Evolutionary conservation across 2,113 vertebrate genomes (phyloP).

Genomic region (Microcebus murinus): DNA sequence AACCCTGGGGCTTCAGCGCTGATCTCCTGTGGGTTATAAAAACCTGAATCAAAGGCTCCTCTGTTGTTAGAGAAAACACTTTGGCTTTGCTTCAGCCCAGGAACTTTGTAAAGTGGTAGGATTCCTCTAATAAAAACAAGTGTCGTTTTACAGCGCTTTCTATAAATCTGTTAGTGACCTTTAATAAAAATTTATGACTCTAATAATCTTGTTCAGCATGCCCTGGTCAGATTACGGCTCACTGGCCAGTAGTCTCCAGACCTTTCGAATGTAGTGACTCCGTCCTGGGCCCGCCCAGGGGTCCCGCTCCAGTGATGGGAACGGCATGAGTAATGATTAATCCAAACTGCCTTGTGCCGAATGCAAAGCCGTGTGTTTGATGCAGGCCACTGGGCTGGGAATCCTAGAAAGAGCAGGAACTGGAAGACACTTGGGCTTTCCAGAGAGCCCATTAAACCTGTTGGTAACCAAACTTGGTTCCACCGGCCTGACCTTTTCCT

Average conservation of each 20-base stretch:
- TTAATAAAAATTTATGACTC: slow-evolving; percentile 74
- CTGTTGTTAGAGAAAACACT: slow-evolving; percentile 46
- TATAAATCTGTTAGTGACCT: slow-evolving; percentile 74
- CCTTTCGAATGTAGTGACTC: neutral
- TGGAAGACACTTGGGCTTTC: slow-evolving; percentile 37
- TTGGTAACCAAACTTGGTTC: neutral
- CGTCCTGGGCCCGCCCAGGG: neutral
- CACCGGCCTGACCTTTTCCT: neutral
- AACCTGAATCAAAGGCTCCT: slow-evolving; percentile 55
- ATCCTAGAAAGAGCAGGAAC: slow-evolving; percentile 44
- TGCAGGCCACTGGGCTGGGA: neutral
- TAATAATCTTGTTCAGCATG: slow-evolving; percentile 56
- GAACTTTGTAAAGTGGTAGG: slow-evolving; percentile 51
- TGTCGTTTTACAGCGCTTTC: slow-evolving; percentile 57
- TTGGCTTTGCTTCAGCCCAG: slow-evolving; percentile 61
- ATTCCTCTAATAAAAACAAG: slow-evolving; percentile 64
- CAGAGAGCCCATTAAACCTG: neutral
- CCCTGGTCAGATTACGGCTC: slow-evolving; percentile 14
- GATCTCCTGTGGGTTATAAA: neutral
- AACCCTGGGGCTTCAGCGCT: neutral
- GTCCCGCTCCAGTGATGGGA: slow-evolving; percentile 35
- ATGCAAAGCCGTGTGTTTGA: neutral
- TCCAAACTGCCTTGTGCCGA: neutral
- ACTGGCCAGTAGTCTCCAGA: neutral
- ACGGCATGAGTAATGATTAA: slow-evolving; percentile 59